These are phyloP conservation scores for Neogobius melanostomus DNA, from an alignment of 2,113 vertebrate genomes.

Conservation along the genomic window DNA sequence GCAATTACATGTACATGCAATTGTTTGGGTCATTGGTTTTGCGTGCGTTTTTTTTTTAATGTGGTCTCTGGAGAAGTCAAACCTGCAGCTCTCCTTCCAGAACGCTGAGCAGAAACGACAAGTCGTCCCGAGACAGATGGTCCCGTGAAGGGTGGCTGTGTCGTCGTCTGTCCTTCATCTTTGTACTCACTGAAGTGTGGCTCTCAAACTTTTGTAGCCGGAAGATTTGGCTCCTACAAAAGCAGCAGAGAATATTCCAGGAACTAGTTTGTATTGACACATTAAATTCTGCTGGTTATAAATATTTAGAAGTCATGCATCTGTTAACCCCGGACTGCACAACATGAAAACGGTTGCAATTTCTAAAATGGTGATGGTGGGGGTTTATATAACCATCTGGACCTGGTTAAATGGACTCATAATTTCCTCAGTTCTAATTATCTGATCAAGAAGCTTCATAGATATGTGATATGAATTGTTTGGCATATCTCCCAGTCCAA, in stretches of 20 bases:
- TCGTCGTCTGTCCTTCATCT: constrained; percentile 18
- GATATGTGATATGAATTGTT: neutral
- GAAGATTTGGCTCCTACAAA: neutral
- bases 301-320: neutral
- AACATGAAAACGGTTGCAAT: neutral
- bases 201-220: neutral
- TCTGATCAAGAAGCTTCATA: neutral
- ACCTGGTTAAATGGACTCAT: neutral
- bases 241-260: neutral
- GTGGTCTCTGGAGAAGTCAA: neutral
- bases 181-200: neutral
- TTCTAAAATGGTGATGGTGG: neutral
- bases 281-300: neutral
- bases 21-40: neutral
- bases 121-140: constrained; percentile 52
- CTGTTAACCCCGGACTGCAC: neutral
- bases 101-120: constrained; percentile 61
- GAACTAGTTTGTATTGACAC: neutral
- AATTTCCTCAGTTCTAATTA: neutral
- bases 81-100: constrained; percentile 67
- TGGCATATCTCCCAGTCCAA: constrained; percentile 21
- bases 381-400: no score
- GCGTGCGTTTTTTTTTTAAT: neutral
- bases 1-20: neutral
- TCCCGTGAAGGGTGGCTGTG: constrained; percentile 14